phyloP scores from a whole-genome alignment of 2,888 invertebrate genomes.

The Dorcus hopei region DNA sequence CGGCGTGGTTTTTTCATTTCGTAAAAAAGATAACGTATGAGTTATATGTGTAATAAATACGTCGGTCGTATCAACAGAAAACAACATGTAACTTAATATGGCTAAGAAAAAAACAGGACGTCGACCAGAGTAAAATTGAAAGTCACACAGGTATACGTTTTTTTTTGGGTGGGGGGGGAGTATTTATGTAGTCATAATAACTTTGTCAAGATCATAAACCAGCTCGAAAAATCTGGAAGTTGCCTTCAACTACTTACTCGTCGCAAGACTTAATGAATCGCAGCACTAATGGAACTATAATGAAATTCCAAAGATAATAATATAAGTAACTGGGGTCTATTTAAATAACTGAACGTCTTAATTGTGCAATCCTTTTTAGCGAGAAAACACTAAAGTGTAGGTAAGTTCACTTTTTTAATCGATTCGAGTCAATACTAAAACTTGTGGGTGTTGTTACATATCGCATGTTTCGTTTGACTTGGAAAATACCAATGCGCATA shows the following conservation, averaged over 20 bases:
- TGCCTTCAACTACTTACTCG: slow-evolving; percentile 17
- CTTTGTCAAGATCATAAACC: slow-evolving; percentile 48
- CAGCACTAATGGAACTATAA: too few species aligned
- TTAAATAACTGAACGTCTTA: too few species aligned
- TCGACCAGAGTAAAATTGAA: background rate
- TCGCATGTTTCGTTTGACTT: too few species aligned
- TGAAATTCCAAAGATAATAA: too few species aligned
- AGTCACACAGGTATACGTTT: slow-evolving; percentile 37
- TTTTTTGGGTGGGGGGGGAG: slow-evolving; percentile 15
- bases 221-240: slow-evolving; percentile 46
- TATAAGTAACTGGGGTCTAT: too few species aligned
- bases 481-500: too few species aligned
- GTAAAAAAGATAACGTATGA: slow-evolving; percentile 17
- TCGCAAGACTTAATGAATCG: background rate
- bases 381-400: too few species aligned
- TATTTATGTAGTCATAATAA: slow-evolving; percentile 50
- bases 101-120: slow-evolving; percentile 19
- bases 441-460: too few species aligned
- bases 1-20: background rate
- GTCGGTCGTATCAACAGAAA: slow-evolving; percentile 28
- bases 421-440: too few species aligned
- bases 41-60: slow-evolving; percentile 30
- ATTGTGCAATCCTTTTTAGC: too few species aligned
- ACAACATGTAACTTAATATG: slow-evolving; percentile 31
- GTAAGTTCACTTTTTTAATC: too few species aligned